phyloP scores from a whole-genome alignment of 2,797 vertebrate species.

The Gymnopithys bicolor region DNA sequence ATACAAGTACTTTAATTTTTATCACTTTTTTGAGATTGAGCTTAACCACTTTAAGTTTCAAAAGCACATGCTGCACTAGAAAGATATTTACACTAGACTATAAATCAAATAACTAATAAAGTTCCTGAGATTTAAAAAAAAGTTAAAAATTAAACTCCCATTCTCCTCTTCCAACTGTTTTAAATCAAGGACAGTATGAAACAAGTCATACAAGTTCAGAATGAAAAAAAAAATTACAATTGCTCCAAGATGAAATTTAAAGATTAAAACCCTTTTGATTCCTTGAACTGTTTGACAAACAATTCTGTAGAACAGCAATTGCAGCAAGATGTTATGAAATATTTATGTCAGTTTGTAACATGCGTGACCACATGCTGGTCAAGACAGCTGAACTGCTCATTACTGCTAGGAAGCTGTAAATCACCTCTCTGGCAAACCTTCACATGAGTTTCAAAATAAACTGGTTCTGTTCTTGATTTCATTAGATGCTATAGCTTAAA shows the following conservation, averaged over 20 bases:
- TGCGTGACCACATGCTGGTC: slow-evolving; percentile 1
- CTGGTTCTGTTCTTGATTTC: slow-evolving; percentile 18
- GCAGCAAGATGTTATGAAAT: slow-evolving; percentile 35
- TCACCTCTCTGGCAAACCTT: slow-evolving; percentile 62
- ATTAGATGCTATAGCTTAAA: slow-evolving; percentile 61
- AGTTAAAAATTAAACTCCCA: not conserved
- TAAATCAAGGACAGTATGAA: slow-evolving; percentile 34
- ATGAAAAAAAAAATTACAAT: not conserved
- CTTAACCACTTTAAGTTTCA: slow-evolving; percentile 8
- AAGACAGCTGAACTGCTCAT: slow-evolving; percentile 43
- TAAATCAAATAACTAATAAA: slow-evolving; percentile 38
- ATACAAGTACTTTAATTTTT: slow-evolving; percentile 20
- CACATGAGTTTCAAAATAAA: slow-evolving; percentile 29
- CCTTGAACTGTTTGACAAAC: slow-evolving; percentile 21
- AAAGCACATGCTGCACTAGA: not conserved
- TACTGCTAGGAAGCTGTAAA: slow-evolving; percentile 58
- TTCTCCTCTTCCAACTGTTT: slow-evolving; percentile 39
- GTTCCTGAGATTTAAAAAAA: not conserved
- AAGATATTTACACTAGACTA: not conserved
- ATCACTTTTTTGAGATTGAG: not conserved
- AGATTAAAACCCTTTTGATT: slow-evolving; percentile 14
- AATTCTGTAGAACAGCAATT: slow-evolving; percentile 29
- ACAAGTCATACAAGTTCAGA: slow-evolving; percentile 4
- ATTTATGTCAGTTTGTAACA: not conserved
- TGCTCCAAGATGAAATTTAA: not conserved